Evolutionary conservation across 2,797 vertebrate genomes (phyloP), one percentile per base, ranked within the genome.

Genomic region (Numenius phaeopus): DNA sequence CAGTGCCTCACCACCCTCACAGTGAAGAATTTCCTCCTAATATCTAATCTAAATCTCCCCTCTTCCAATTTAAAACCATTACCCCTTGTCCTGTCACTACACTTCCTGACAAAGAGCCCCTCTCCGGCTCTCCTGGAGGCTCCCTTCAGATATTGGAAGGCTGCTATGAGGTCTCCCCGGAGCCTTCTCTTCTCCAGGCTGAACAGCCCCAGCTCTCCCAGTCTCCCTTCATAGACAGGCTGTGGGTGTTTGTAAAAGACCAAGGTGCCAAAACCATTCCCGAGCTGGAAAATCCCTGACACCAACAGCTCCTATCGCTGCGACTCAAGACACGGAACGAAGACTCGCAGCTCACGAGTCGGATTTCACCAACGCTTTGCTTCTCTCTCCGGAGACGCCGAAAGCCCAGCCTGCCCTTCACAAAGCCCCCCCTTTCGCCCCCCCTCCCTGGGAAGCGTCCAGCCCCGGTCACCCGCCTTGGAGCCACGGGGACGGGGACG

Each of bases 261-360:
- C 47, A 49, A 37, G 44, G 14, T 65, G 46, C 64, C 66, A 42
- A n/a, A 72, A 40, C 2, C 12, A 24, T 19, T 14, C 57, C 57
- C 3, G 0, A 42, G 34, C 62, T 83, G 79, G 67, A 76, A 66
- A 54, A 37, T 8, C 9, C 46, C 78, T 1, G 52, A 44, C 5
- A 9, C 5, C 4, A 15, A 15, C n/a, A 65, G 3, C 46, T 49
- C 50, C 67, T 1, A 1, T 2, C 1, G 66, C 78, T 30, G 49
- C 0, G 2, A 20, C 39, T 32, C 52, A 18, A 37, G 83, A 4
- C 29, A 8, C 21, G 14, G 57, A 30, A 34, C 0, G 0, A 47
- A 4, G 42, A 1, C 5, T 4, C 4, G 32, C 47, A 20, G 77
- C 19, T 34, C 9, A 2, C 5, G 11, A 69, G 58, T 27, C 49